Percentiles rank a stretch among this genome's conserved stretches.
Conservation (phyloP, 2,113 vertebrate genomes). For the Rhea americana region DNA sequence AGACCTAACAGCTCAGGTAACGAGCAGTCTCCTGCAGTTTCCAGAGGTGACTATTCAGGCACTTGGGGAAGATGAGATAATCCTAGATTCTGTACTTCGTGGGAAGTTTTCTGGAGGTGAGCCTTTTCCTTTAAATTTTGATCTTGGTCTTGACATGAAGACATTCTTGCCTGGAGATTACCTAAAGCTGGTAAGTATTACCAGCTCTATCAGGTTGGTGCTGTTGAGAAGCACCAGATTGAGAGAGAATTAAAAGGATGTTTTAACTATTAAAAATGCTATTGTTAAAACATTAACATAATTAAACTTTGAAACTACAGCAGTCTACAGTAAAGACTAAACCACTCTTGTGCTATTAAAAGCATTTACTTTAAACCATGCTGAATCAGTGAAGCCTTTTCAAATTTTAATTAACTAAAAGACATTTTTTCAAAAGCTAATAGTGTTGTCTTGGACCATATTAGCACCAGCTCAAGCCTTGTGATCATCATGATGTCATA, state of each 20-base stretch:
- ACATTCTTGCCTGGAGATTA: neutral
- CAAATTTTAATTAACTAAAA: neutral
- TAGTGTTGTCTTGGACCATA: fast-evolving
- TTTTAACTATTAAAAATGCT: neutral
- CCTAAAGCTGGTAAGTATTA: neutral
- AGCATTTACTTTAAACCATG: neutral
- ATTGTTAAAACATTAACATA: neutral
- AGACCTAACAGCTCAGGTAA: constrained; percentile 88
- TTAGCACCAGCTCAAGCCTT: neutral
- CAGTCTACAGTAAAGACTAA: neutral
- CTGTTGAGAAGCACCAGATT: neutral
- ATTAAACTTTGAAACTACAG: neutral
- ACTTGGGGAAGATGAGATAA: constrained; percentile 88
- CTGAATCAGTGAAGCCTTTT: neutral
- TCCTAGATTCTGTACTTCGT: constrained; percentile 82
- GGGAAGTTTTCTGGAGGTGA: constrained; percentile 90
- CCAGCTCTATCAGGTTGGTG: neutral
- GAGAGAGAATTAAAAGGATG: no score
- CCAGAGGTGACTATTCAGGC: constrained; percentile 89
- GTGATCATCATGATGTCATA: fast-evolving
- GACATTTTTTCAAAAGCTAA: neutral
- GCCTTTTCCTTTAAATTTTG: constrained; percentile 2
- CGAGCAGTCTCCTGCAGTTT: constrained; percentile 91
- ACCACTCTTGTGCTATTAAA: neutral
- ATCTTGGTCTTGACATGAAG: neutral